Conservation (phyloP, 1,140 invertebrate species). For the Varroa destructor region DNA sequence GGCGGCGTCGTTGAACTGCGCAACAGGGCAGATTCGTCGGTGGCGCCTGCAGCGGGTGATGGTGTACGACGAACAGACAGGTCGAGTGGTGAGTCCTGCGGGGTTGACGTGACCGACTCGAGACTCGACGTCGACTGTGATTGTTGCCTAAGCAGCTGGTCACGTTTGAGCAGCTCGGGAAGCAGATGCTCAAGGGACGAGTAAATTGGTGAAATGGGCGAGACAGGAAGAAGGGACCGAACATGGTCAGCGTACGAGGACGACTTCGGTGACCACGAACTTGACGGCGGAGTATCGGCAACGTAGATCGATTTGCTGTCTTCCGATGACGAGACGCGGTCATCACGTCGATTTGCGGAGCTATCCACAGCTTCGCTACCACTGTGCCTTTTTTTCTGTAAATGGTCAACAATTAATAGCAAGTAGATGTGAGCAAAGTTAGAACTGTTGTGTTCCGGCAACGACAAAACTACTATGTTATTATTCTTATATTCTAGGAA, state of each 20-base stretch:
- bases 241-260: neutral
- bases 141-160: slow-evolving; percentile 13
- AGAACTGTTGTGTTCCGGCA: no score
- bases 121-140: slow-evolving; percentile 31
- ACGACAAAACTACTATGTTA: no score
- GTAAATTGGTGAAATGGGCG: slow-evolving; percentile 6
- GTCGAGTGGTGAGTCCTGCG: slow-evolving; percentile 71
- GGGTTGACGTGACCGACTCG: slow-evolving; percentile 38
- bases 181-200: slow-evolving; percentile 16
- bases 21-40: slow-evolving; percentile 35
- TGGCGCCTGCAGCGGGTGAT: slow-evolving; percentile 35
- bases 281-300: slow-evolving; percentile 5
- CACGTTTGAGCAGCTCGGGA: slow-evolving; percentile 8
- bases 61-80: slow-evolving; percentile 53
- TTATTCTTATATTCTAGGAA: no score
- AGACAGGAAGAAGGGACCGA: slow-evolving; percentile 1
- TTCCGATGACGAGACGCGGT: slow-evolving; percentile 16
- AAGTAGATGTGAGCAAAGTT: no score
- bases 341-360: neutral
- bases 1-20: slow-evolving; percentile 33
- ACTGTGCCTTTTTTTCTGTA: slow-evolving; percentile 22
- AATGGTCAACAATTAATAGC: neutral
- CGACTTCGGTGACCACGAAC: slow-evolving; percentile 24
- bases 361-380: neutral
- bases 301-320: slow-evolving; percentile 10